Evolutionary conservation across 2,113 vertebrate genomes (phyloP).

Genomic region (Carassius auratus): DNA sequence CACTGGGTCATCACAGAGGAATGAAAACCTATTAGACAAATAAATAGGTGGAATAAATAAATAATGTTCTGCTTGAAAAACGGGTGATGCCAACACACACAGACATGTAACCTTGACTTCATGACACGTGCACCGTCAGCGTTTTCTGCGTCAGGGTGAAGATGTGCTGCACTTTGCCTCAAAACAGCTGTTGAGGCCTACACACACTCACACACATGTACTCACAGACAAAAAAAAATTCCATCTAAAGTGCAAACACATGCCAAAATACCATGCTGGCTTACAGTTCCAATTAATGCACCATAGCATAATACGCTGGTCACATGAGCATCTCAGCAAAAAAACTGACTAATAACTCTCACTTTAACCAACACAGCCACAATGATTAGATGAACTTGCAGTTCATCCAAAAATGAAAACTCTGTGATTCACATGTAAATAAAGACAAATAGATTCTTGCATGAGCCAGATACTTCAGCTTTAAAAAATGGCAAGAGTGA

Average conservation of each 20-base stretch:
- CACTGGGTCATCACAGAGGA: slow-evolving; percentile 52
- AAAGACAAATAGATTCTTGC: not conserved
- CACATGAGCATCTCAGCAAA: slow-evolving; percentile 26
- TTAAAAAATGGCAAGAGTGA: not conserved
- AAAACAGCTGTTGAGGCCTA: slow-evolving; percentile 11
- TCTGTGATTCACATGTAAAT: not conserved
- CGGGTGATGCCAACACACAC: slow-evolving; percentile 59
- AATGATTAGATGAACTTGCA: not conserved
- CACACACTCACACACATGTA: not conserved
- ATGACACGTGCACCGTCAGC: slow-evolving; percentile 51
- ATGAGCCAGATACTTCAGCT: not conserved
- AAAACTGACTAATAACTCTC: not conserved
- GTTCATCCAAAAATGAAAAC: not conserved
- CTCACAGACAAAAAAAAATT: not conserved
- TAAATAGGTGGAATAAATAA: slow-evolving; percentile 76
- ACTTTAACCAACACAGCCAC: not conserved
- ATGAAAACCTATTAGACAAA: slow-evolving; percentile 71
- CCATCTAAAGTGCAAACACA: not conserved
- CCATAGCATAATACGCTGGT: not conserved
- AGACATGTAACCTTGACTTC: slow-evolving; percentile 70
- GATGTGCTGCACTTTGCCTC: slow-evolving; percentile 7
- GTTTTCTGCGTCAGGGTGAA: not conserved
- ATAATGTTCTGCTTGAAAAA: slow-evolving; percentile 66
- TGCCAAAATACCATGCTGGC: not conserved
- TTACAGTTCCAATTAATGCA: not conserved